Conservation (phyloP, 2,888 invertebrate genomes). For the Caenorhabditis sp. region DNA sequence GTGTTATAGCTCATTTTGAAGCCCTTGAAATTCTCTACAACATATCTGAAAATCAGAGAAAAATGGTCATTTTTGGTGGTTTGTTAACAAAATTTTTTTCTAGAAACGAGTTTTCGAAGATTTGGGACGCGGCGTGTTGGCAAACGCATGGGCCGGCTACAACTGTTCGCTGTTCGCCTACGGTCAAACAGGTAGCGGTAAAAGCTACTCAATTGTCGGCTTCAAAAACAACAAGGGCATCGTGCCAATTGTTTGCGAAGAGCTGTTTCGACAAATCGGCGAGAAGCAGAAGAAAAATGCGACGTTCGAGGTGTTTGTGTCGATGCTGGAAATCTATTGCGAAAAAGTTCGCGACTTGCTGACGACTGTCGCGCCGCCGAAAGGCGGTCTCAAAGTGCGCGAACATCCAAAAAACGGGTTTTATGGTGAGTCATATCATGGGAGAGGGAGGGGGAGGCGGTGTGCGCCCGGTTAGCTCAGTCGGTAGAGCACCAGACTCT, state of each 20-base stretch:
- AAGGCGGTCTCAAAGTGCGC: constrained; percentile 74
- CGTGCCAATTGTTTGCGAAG: constrained; percentile 75
- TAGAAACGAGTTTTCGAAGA: constrained; percentile 75
- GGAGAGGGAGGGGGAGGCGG: no score
- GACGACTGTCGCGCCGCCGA: constrained; percentile 64
- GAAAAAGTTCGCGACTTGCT: constrained; percentile 72
- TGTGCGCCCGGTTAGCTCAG: constrained; percentile 66
- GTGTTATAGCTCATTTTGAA: no score
- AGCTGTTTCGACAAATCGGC: constrained; percentile 74
- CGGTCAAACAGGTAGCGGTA: constrained; percentile 76
- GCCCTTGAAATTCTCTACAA: no score
- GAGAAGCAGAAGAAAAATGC: constrained; percentile 70
- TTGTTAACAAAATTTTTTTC: no score
- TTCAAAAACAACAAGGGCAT: constrained; percentile 75
- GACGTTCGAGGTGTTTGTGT: constrained; percentile 74
- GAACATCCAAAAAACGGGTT: constrained; percentile 76
- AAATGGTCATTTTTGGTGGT: no score
- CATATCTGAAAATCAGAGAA: no score
- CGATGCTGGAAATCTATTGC: constrained; percentile 77
- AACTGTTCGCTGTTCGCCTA: constrained; percentile 76
- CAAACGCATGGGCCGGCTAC: constrained; percentile 75
- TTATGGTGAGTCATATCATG: constrained; percentile 72
- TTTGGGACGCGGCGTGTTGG: constrained; percentile 74
- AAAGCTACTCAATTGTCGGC: constrained; percentile 76
- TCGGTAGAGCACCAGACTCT: constrained; percentile 70